phyloP scores from a whole-genome alignment of 2,888 invertebrate genomes.

The Bugula neritina region DNA sequence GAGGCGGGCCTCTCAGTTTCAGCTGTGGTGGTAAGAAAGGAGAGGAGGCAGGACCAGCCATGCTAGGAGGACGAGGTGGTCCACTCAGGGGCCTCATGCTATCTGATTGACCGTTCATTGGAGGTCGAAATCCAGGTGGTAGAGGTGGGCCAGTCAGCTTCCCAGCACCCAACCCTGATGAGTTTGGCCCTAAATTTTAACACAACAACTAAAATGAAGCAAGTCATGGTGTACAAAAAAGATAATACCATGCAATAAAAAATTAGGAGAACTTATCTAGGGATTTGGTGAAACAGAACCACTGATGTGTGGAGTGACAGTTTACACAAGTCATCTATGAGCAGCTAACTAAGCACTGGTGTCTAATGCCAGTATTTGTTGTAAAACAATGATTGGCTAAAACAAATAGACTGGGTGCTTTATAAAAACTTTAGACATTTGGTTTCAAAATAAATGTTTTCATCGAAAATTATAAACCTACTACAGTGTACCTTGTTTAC shows the following conservation, averaged over 20 bases:
- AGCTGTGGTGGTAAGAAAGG: conserved; percentile 28
- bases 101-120: conserved; percentile 32
- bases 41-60: conserved; percentile 11
- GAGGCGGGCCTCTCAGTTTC: conserved; percentile 31
- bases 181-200: background rate
- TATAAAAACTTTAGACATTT: too few species aligned
- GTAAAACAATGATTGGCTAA: too few species aligned
- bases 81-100: conserved; percentile 30
- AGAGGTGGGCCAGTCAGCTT: conserved; percentile 28
- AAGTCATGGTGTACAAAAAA: background rate
- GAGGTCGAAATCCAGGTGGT: conserved; percentile 28
- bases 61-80: conserved; percentile 21
- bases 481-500: too few species aligned
- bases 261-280: too few species aligned
- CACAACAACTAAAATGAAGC: background rate
- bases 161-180: background rate
- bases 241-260: background rate
- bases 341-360: too few species aligned
- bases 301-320: too few species aligned
- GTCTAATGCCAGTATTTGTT: too few species aligned
- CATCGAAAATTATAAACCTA: too few species aligned
- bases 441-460: too few species aligned
- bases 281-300: too few species aligned
- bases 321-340: too few species aligned
- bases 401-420: too few species aligned